Base-by-base conservation (phyloP, 2,797 vertebrate genomes). In the Cottoperca gobio region DNA sequence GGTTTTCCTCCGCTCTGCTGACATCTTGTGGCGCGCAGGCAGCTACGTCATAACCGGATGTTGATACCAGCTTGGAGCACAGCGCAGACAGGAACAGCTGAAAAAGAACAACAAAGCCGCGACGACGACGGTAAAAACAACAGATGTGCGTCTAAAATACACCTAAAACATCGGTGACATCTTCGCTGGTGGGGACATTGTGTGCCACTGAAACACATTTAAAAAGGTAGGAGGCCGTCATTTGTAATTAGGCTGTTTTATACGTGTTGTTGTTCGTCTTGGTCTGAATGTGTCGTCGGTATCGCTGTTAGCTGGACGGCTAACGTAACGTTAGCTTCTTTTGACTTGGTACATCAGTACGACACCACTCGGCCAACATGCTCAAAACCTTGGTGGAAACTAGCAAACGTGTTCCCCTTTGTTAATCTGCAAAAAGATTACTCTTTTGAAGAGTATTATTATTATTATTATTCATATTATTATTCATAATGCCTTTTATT, bases 71-170 rank as follows among this genome's bases (percentile, higher is more conserved):
- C 54, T 57, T 0, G 9, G 14, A 78, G 87, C 73, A 4, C 21
- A 75, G 63, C 45, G n/a, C 63, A 70, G 73, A 76, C 83, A 86
- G 86, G 90, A 93, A 94, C 94, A 95, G 93, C 92, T 94, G 94
- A 91, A 90, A 80, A 75, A 91, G 89, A 87, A 92, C 83, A 94
- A 94, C 93, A 93, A 92, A 93, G 89, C 83, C 43, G 66, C 66
- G 33, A 64, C 65, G 75, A 88, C 85, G 78, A 87, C 82, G 70
- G 39, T 2, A 37, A 50, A 76, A 84, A 80, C 59, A 81, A 62
- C 72, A 77, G 48, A 75, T 77, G 53, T 43, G 6, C 46, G 28
- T 12, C 31, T 78, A 8, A 78, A 76, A 50, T 35, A 68, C 0
- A 33, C 11, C 2, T 5, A 3, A 28, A 37, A 40, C 13, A 57